Base-by-base conservation (phyloP, 2,113 vertebrate species). In the Tenebrosternarchus preto region DNA sequence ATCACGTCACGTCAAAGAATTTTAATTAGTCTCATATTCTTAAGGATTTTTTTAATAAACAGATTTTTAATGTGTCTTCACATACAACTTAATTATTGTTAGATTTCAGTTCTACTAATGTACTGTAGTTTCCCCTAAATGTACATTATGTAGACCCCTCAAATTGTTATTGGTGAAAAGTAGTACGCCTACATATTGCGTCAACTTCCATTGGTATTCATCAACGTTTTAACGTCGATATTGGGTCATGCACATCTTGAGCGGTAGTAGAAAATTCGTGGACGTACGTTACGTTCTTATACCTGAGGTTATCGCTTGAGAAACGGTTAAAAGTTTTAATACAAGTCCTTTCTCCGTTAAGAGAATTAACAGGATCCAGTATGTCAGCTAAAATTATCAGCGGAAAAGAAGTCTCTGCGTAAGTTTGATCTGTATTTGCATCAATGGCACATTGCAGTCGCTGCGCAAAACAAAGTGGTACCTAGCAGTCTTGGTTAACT, bases 351-450 rank as follows among this genome's bases (percentile, higher is more conserved):
- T 61, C n/a, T 80, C 4, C 33, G 57, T 5, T 1, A 24, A 68
- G n/a, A 57, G n/a, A 36, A 0, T 16, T 20, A 9, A 25, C 31
- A 7, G 22, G 20, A 46, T 5, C 17, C 4, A 88, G 74, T 15
- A 94, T 94, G 93, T 75, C 92, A 67, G 92, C 92, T 12, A 89
- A 93, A 67, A 86, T 91, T 53, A 91, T 94, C 69, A 91, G 89
- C 20, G 93, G 93, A 29, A 94, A 94, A 85, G 88, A 89, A 6
- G 88, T 93, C 76, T 93, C 93, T 53, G 90, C 90, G 93, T 94
- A 89, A 94, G 93, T 91, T 19, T 29, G 31, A 2, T 0, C 36
- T 72, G 19, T 43, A 64, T 64, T 20, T 59, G 1, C 56, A 22
- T 59, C 22, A 1, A 50, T 9, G 15, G 43, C 5, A 43, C 11